Evolutionary conservation across 2,888 invertebrate genomes (phyloP), one percentile per base, ranked within the genome.

Genomic region (Oligia latruncula): DNA sequence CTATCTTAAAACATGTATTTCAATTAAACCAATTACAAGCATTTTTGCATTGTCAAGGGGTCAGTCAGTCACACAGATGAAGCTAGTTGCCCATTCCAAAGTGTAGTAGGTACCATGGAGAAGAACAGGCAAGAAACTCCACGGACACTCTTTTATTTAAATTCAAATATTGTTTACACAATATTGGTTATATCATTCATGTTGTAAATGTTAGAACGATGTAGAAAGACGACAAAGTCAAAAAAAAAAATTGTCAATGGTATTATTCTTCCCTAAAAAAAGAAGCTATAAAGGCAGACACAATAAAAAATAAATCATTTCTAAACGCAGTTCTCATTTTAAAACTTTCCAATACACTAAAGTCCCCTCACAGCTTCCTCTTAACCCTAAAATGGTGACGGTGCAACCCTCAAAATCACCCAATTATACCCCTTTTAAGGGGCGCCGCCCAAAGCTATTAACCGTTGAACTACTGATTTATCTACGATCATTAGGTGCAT

Each of bases 401-500:
- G 83, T 94, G 96, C 96, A 95, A 84, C 95, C 96, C 95, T 94
- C 93, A 94, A 93, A 93, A 94, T 93, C 92, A 94, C 92, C 95
- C 94, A 96, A 96, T 95, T 95, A 95, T 94, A 94, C 93, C 95
- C 95, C 93, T 94, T 94, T 95, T 93, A 95, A 93, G 92, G 92
- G 92, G 92, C 87, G 92, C 95, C 95, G 94, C 95, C 95, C 93
- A 92, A 92, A 84, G 92, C 94, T 93, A 95, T 95, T 95, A 95
- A 92, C 92, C 91, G 89, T 90, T 94, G 90, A 92, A 93, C 94
- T 91, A 92, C 93, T 95, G 95, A 96, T 96, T 96, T 96, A 96
- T 96, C 94, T 93, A 90, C 85, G 92, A 92, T 95, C 95, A 95
- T 96, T 95, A 95, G 88, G 89, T 85, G 89, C 92, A 90, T 92